A percentile compares a stretch with the other conserved stretches of the same genome.
These are phyloP conservation scores for Perca flavescens DNA, from an alignment of 2,113 vertebrate species.

Conservation along the genomic window DNA sequence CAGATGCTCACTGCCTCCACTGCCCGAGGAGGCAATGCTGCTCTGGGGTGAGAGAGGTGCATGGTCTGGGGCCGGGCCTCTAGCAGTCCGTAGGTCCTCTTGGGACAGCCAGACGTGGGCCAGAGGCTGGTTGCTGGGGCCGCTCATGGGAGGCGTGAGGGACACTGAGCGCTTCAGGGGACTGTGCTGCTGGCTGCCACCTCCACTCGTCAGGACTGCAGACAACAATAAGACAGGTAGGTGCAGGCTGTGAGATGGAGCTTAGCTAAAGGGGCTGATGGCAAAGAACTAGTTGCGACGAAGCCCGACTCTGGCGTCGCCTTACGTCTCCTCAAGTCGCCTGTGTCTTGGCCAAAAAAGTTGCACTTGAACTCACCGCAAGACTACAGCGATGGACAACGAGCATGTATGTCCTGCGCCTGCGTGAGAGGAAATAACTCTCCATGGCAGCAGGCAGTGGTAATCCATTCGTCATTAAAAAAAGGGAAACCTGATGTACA, in stretches of 20 bases:
- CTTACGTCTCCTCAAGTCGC: no score
- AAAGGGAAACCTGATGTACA: no score
- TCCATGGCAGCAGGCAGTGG: no score
- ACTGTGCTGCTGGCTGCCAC: conserved; percentile 90
- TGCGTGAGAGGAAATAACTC: no score
- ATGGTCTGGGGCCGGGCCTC: conserved; percentile 94
- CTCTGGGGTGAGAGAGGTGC: conserved; percentile 99
- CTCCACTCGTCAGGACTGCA: conserved; percentile 90
- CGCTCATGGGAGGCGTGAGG: conserved; percentile 98
- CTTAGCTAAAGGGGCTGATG: not conserved
- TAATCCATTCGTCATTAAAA: no score
- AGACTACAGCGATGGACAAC: no score
- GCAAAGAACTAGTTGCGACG: no score
- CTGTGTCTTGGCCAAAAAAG: no score
- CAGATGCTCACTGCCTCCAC: conserved; percentile 98
- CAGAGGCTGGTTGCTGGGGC: conserved; percentile 91
- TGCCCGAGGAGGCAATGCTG: conserved; percentile 99
- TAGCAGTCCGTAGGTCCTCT: conserved; percentile 93
- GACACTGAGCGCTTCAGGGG: conserved; percentile 99
- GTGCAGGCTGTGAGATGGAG: conserved; percentile 10
- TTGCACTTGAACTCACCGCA: no score
- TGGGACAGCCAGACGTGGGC: conserved; percentile 99
- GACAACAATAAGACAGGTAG: conserved; percentile 72
- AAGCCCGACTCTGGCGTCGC: no score
- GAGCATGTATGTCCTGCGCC: no score